phyloP scores from a whole-genome alignment of 2,113 vertebrate species.

The Eudyptes chrysolophus region DNA sequence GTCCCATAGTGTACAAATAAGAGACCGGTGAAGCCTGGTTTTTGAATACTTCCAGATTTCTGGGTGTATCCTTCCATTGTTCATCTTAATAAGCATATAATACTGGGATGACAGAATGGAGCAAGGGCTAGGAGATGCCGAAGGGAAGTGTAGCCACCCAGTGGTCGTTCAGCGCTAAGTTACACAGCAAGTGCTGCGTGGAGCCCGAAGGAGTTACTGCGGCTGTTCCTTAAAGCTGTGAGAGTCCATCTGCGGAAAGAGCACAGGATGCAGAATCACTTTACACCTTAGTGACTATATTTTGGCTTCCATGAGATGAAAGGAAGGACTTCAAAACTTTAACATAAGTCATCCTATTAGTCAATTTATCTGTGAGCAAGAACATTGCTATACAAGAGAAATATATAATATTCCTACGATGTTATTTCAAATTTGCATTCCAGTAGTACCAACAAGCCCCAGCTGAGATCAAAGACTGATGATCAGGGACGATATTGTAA shows the following conservation, averaged over 20 bases:
- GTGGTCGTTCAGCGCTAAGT: constrained; percentile 12
- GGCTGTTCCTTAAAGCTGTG: neutral
- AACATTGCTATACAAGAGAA: neutral
- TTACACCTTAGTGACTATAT: neutral
- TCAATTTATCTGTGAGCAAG: neutral
- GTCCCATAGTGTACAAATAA: neutral
- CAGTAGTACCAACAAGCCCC: neutral
- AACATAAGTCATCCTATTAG: neutral
- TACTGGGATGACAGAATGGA: neutral
- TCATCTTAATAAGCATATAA: neutral
- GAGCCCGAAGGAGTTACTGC: neutral
- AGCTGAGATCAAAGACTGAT: neutral
- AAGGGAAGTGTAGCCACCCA: constrained; percentile 66
- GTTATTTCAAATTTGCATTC: neutral
- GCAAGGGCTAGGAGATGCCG: neutral
- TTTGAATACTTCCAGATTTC: constrained; percentile 55
- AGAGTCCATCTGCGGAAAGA: neutral
- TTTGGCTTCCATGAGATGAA: neutral
- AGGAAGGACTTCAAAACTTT: neutral
- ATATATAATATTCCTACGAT: neutral
- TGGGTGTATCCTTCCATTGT: constrained; percentile 22
- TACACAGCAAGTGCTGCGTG: neutral
- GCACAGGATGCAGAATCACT: neutral
- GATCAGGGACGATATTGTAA: neutral
- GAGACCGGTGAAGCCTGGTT: neutral